A percentile compares a stretch with the other conserved stretches of the same genome.
These are phyloP conservation scores for Pygoscelis antarcticus DNA, from an alignment of 2,113 vertebrate genomes.

Conservation along the genomic window DNA sequence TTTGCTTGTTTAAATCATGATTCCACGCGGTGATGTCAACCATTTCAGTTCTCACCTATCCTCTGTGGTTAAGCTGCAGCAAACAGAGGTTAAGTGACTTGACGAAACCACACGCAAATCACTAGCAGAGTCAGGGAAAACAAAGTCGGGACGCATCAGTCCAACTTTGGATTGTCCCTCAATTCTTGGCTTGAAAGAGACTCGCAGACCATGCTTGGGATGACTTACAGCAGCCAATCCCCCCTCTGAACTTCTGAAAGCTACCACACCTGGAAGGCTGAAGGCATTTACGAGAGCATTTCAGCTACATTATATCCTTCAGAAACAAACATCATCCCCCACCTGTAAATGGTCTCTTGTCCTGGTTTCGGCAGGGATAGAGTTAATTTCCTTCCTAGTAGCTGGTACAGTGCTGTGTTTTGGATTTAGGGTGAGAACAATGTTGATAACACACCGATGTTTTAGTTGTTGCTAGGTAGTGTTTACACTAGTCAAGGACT, in stretches of 20 bases:
- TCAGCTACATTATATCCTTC: not conserved
- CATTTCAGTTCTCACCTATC: not conserved
- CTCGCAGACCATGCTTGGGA: not conserved
- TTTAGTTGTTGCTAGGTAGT: too few relatives aligned
- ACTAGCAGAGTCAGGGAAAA: not conserved
- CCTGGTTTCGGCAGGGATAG: too few relatives aligned
- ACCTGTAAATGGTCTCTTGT: fast-evolving
- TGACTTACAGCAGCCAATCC: not conserved
- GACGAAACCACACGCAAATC: not conserved
- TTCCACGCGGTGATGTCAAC: not conserved
- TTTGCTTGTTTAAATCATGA: not conserved
- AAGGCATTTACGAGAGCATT: not conserved
- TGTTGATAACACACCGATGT: too few relatives aligned
- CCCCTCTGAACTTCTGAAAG: not conserved
- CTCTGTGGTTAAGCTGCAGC: not conserved
- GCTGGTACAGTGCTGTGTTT: too few relatives aligned
- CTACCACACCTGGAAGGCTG: fast-evolving
- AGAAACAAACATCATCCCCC: not conserved
- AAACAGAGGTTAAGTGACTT: not conserved
- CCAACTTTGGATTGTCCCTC: not conserved
- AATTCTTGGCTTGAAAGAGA: not conserved
- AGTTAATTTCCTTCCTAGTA: too few relatives aligned
- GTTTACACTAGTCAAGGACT: too few relatives aligned
- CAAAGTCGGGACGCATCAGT: not conserved
- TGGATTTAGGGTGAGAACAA: too few relatives aligned